A percentile compares a stretch with the other conserved stretches of the same genome.
Conservation (phyloP, 2,888 invertebrate genomes). For the Leptinotarsa peninsularis region DNA sequence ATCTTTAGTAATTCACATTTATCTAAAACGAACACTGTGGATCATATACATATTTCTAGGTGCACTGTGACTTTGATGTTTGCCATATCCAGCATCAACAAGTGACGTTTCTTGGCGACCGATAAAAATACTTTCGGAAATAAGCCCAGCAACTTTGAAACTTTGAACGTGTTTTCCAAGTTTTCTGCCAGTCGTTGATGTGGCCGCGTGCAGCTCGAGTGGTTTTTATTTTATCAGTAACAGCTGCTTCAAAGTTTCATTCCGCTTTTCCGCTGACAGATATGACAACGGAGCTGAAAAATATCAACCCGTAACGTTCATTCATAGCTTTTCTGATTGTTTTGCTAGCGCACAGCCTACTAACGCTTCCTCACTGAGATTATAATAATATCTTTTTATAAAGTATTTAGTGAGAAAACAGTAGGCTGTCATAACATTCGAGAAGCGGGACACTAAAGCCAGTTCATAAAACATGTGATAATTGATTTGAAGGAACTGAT, state of each 20-base stretch:
- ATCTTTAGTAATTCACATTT: neutral
- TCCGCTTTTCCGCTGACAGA: slow-evolving; percentile 10
- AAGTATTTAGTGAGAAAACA: neutral
- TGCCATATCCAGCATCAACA: slow-evolving; percentile 32
- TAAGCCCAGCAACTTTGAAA: slow-evolving; percentile 42
- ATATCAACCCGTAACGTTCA: too few relatives aligned
- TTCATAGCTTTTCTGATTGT: too few relatives aligned
- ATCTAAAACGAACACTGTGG: neutral
- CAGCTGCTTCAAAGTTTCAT: slow-evolving; percentile 3
- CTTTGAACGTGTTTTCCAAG: slow-evolving; percentile 41
- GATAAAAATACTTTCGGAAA: slow-evolving; percentile 58
- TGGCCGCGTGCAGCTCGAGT: slow-evolving; percentile 53
- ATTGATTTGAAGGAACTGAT: neutral
- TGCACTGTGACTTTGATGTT: slow-evolving; percentile 9
- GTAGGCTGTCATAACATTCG: slow-evolving; percentile 1
- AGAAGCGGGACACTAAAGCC: neutral
- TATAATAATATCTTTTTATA: neutral
- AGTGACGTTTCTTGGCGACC: slow-evolving; percentile 40
- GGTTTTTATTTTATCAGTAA: slow-evolving; percentile 43
- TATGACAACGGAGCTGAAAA: neutral
- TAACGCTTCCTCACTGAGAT: neutral
- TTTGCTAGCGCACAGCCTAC: neutral
- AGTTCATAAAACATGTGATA: neutral
- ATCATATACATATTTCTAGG: neutral
- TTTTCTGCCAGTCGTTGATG: slow-evolving; percentile 56